Base-by-base conservation (phyloP, 2,888 invertebrate genomes). In the Amblyjoppa proteus region DNA sequence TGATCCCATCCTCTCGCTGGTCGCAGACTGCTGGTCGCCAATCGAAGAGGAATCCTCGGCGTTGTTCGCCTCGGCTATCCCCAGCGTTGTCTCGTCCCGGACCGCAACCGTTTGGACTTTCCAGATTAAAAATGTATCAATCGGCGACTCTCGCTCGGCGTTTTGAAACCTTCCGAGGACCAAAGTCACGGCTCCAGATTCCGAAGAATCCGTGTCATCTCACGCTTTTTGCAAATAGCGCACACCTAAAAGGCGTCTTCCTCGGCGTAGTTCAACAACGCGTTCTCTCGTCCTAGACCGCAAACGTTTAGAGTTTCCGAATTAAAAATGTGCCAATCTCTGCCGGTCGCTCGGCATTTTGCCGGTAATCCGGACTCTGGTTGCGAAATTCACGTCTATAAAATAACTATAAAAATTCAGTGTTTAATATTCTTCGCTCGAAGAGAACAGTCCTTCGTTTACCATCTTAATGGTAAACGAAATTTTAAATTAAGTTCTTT, bases 241-340 rank as follows among this genome's bases (percentile, higher is more conserved):
- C 20, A 11, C 20, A n/a, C n/a, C n/a, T 71, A 16, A n/a, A 20
- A 49, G 7, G 13, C 58, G 31, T 73, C 76, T 77, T 84, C 80
- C 71, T 71, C 76, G 56, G 34, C 34, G 34, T 41, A 41, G 9
- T 34, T 51, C 51, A 51, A 13, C 51, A 28, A 31, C 16, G 28
- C 13, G 25, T 51, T 45, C 49, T 16, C 58, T 13, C 28, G 16
- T 34, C 73, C 13, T 16, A 13, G 45, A 56, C 61, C 20, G 66
- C 31, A 38, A 70, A 9, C 41, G 73, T 73, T 58, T 81, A 74
- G 77, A 66, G 73, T 41, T 87, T 88, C 81, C 86, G 85, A 87
- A 88, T 88, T 89, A 89, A 89, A 89, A 89, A 89, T 89, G 88
- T 89, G 88, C 88, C 88, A 89, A 89, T 89, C 88, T 87, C 78